phyloP scores from a whole-genome alignment of 2,113 vertebrate species.

The Sinocyclocheilus grahami region DNA sequence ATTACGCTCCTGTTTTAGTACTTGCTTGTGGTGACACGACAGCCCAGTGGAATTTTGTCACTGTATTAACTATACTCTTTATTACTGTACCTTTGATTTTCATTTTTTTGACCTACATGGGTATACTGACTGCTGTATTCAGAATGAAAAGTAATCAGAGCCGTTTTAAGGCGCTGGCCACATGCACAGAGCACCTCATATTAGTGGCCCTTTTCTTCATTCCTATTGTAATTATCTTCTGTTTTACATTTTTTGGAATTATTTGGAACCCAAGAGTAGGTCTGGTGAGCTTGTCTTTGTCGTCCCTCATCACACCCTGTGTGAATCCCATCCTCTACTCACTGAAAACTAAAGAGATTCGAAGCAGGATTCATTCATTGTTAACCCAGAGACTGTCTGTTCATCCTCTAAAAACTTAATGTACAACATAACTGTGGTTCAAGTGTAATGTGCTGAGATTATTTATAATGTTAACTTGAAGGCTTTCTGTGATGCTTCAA shows the following conservation, averaged over 20 bases:
- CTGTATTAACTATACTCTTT: background rate
- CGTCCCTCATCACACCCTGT: slow-evolving; percentile 70
- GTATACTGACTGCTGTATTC: slow-evolving; percentile 68
- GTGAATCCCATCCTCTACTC: slow-evolving; percentile 74
- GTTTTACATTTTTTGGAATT: slow-evolving; percentile 2
- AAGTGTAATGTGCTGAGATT: background rate
- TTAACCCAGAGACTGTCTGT: slow-evolving; percentile 27
- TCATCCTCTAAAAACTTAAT: slow-evolving; percentile 24
- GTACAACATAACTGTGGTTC: background rate
- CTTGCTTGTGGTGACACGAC: slow-evolving; percentile 68
- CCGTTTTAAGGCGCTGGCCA: slow-evolving; percentile 65
- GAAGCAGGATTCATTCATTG: slow-evolving; percentile 49
- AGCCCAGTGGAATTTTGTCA: slow-evolving; percentile 59
- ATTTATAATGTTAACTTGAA: background rate
- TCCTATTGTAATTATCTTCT: slow-evolving; percentile 61
- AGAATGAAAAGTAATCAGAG: slow-evolving; percentile 64
- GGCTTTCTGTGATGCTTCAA: background rate
- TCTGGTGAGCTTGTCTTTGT: slow-evolving; percentile 66
- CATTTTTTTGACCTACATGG: slow-evolving; percentile 62
- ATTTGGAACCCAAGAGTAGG: slow-evolving; percentile 55
- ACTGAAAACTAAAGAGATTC: slow-evolving; percentile 72
- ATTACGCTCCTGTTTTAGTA: slow-evolving; percentile 70
- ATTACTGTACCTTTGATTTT: slow-evolving; percentile 57
- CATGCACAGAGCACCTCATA: slow-evolving; percentile 70
- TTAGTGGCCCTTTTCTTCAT: slow-evolving; percentile 72